Evolutionary conservation across 2,797 vertebrate genomes (phyloP).

Genomic region (Parotocinclus haroldoi): DNA sequence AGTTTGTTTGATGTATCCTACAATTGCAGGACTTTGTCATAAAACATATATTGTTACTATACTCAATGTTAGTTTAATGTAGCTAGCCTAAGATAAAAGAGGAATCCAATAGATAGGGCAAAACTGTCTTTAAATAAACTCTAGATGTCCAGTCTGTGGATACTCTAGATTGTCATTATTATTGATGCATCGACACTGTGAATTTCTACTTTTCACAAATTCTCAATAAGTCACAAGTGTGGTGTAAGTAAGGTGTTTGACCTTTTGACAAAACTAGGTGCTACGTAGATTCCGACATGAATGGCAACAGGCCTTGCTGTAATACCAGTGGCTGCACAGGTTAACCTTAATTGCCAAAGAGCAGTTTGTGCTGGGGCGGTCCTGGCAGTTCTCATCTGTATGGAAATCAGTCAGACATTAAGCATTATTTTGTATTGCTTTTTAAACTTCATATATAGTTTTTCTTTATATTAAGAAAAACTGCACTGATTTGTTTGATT

Average conservation of each 20-base stretch:
- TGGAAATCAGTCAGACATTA: conserved; percentile 7
- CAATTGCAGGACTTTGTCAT: conserved; percentile 43
- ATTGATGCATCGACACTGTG: background rate
- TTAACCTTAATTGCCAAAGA: conserved; percentile 94
- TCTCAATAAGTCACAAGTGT: background rate
- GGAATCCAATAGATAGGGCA: background rate
- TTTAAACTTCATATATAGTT: background rate
- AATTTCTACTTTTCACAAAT: conserved; percentile 14
- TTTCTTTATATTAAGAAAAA: background rate
- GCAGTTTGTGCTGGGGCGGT: conserved; percentile 92
- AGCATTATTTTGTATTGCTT: background rate
- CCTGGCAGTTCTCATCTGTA: conserved; percentile 94
- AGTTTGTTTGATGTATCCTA: conserved; percentile 46
- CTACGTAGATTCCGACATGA: conserved; percentile 77
- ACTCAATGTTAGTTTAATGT: conserved; percentile 32
- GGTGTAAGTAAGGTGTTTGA: background rate
- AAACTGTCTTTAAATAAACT: background rate
- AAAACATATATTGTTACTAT: conserved; percentile 37
- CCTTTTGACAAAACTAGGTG: conserved; percentile 54
- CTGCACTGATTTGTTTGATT: background rate
- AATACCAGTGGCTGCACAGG: conserved; percentile 97
- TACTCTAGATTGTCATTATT: conserved; percentile 3
- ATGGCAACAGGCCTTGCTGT: conserved; percentile 96
- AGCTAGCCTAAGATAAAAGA: conserved; percentile 27
- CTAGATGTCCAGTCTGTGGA: conserved; percentile 20